Evolutionary conservation across 2,113 vertebrate species (phyloP).

Genomic region (Mormyrus lacerda): DNA sequence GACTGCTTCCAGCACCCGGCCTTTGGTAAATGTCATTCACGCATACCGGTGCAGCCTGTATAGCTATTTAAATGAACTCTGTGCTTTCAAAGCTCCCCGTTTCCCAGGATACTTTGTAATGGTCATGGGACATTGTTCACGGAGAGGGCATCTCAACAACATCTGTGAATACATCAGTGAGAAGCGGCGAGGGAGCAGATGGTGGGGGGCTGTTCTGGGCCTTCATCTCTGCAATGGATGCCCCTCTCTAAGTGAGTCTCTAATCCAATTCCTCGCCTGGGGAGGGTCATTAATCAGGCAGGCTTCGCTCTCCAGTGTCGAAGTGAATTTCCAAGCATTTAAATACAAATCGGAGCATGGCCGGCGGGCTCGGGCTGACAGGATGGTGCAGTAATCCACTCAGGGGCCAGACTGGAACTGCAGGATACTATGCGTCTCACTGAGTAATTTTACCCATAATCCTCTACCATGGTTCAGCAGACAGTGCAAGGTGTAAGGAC

Average conservation of each 20-base stretch:
- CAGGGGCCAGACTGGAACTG: not conserved
- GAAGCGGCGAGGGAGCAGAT: not conserved
- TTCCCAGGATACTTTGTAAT: not conserved
- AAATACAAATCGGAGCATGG: not conserved
- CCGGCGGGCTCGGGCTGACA: not conserved
- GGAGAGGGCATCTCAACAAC: not conserved
- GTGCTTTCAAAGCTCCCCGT: not conserved
- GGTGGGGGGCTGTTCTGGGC: not conserved
- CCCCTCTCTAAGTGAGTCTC: not conserved
- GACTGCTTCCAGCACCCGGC: not conserved
- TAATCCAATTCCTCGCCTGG: constrained; percentile 4
- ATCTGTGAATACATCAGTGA: constrained; percentile 1
- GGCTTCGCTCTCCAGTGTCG: not conserved
- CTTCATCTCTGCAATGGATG: not conserved
- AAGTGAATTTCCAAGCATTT: constrained; percentile 11
- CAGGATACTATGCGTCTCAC: not conserved
- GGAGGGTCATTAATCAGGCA: not conserved
- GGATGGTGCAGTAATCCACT: not conserved
- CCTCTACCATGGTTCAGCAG: not conserved
- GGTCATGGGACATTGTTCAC: not conserved
- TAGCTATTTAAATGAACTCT: not conserved
- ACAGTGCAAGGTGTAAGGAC: not conserved
- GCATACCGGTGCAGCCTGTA: not conserved
- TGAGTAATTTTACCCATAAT: not conserved
- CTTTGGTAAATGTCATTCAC: not conserved